These are phyloP conservation scores for Rhagonycha fulva DNA, from an alignment of 2,888 invertebrate species.

Conservation along the genomic window DNA sequence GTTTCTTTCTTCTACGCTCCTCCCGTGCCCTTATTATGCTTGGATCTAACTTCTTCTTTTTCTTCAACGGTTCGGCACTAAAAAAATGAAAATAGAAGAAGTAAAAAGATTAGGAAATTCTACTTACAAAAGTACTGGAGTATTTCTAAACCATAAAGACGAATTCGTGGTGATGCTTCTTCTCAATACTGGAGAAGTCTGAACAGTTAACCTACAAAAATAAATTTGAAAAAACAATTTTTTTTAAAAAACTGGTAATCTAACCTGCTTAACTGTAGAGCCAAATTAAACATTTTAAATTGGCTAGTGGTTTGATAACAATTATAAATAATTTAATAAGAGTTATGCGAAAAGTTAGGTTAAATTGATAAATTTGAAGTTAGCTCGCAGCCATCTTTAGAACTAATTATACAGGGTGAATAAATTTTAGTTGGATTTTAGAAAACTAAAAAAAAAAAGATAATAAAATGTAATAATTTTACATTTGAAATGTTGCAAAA, in stretches of 20 bases:
- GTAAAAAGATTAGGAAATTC: background rate
- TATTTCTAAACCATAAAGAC: background rate
- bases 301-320: background rate
- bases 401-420: background rate
- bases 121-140: background rate
- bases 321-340: background rate
- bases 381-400: background rate
- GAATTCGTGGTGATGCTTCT: background rate
- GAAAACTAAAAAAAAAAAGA: too few species aligned
- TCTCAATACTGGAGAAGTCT: background rate
- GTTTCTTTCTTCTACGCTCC: conserved; percentile 76
- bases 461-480: too few species aligned
- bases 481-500: too few species aligned
- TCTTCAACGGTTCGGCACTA: conserved; percentile 88
- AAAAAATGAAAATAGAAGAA: conserved; percentile 36
- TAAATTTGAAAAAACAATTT: background rate
- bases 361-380: background rate
- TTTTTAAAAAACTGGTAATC: background rate
- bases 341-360: background rate
- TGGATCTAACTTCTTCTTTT: conserved; percentile 86
- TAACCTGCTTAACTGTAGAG: background rate
- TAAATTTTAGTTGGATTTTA: too few species aligned
- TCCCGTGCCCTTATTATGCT: conserved; percentile 78
- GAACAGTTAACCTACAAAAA: background rate
- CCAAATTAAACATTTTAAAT: background rate